Evolutionary conservation across 2,113 vertebrate genomes (phyloP).

Genomic region (Notothenia rossii): DNA sequence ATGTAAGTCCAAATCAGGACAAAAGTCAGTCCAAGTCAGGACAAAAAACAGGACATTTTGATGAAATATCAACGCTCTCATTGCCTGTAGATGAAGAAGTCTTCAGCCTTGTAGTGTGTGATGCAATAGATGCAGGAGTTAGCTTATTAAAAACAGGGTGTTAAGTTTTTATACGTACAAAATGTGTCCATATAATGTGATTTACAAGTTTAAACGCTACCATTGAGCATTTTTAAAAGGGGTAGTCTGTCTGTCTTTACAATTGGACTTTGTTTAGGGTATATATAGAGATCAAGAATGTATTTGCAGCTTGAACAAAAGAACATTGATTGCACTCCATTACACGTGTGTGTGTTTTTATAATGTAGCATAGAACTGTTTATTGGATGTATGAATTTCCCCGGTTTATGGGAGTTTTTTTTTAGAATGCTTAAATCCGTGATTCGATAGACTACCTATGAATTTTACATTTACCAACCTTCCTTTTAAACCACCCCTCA

Average conservation of each 20-base stretch:
- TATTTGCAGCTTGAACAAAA: constrained; percentile 13
- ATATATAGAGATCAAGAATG: no score
- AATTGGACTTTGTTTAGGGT: neutral
- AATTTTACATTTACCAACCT: neutral
- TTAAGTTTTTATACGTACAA: neutral
- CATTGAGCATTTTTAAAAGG: neutral
- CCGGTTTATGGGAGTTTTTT: neutral
- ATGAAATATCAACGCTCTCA: neutral
- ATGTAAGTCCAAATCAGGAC: neutral
- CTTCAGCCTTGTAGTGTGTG: neutral
- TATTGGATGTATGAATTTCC: neutral
- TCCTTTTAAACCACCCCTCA: neutral
- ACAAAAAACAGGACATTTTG: neutral
- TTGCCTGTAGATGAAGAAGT: neutral
- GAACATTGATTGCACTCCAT: constrained; percentile 27
- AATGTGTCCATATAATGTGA: neutral
- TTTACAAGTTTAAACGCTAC: neutral
- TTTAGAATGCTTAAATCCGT: neutral
- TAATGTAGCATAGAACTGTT: neutral
- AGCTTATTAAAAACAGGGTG: neutral
- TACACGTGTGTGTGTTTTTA: constrained; percentile 18
- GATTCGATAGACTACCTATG: neutral
- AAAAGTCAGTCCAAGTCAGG: neutral
- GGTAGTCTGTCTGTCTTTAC: neutral
- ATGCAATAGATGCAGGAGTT: neutral